Evolutionary conservation across 2,113 vertebrate species (phyloP), one percentile per base, ranked within the genome.

Genomic region (Grammomys dolichurus): DNA sequence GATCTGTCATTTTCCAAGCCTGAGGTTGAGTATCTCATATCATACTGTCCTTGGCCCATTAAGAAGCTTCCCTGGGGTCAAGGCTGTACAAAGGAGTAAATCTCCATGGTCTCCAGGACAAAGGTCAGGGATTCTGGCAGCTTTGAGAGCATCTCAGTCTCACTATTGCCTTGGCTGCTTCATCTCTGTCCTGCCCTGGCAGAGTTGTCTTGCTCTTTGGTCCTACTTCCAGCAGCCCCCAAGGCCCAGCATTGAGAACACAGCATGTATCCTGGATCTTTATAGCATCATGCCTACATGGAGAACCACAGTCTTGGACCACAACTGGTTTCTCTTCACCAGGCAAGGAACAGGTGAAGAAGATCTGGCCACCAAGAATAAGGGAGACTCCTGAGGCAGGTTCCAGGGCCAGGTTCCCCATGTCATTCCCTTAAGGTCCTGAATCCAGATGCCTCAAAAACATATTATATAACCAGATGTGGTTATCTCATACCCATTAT

Each of bases 391-490:
- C 46, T 5, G 63, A 28, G 63, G 26, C 63, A 14, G 36, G 48
- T 22, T 43, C n/a, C 1, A 43, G 16, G 1, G 1, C 1, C 1
- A 19, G 1, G 17, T 2, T 75, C 56, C 36, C 46, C 77, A 3
- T 5, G 13, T 19, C 43, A 0, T 12, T 26, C 24, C 43, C 51
- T 0, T 36, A 4, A 51, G 48, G 78, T 48, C 70, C 54, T 5
- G 0, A 48, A n/a, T 22, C 3, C 0, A 31, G 63, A 14, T 6
- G 0, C 12, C 9, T 51, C 2, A 2, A 26, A 51, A 65, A 48
- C 58, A 46, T 43, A 9, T 36, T 33, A 36, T 13, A 69, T 19
- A 51, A 22, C 31, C 65, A 87, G 65, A 33, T 36, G 19, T 67
- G 19, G 63, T 60, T 60, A 60, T 33, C 43, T 28, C 28, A 48